Evolutionary conservation across 2,797 vertebrate genomes (phyloP), one percentile per base, ranked within the genome.

Genomic region (Catamblyrhynchus diadema): DNA sequence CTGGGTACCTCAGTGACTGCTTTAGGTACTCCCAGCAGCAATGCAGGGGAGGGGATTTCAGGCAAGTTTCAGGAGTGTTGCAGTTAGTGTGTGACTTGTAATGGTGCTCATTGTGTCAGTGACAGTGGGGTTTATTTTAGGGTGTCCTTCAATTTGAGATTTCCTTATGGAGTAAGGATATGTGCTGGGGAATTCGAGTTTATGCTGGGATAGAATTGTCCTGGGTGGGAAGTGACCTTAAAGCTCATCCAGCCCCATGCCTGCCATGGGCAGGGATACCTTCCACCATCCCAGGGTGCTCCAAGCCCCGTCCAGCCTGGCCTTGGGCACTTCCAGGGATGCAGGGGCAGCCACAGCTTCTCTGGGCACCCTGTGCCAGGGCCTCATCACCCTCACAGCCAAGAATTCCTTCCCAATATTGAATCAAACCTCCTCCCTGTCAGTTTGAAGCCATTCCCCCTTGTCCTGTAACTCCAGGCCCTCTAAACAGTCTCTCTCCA

Each of bases 311-410:
- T 69, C 30, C 56, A 61, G 0, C 24, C 54, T 60, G 37, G 15
- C n/a, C 37, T 60, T 41, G 73, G 12, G 10, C 56, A 35, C 25
- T 41, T 4, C 11, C 48, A 69, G 30, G 39, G 28, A 44, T 24
- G 18, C 42, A 42, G n/a, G 53, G 14, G 33, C 64, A 77, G 41
- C 54, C 41, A 41, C 47, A 77, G 33, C 72, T 77, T 1, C 62
- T 53, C 24, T 53, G 62, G n/a, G 39, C 16, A 53, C 0, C 8
- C 17, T 47, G 28, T 54, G 30, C 56, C 56, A 54, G 41, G 20
- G 24, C 41, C 33, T 69, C 1, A 0, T 0, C 47, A 54, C 4
- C 23, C 20, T 22, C 25, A 54, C 12, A 35, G 41, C 2, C 5
- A 18, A 33, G 33, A 33, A 47, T 69, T 47, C 3, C 12, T 25